Conservation (phyloP, 1,140 invertebrate genomes). For the Drosophila persimilis region DNA sequence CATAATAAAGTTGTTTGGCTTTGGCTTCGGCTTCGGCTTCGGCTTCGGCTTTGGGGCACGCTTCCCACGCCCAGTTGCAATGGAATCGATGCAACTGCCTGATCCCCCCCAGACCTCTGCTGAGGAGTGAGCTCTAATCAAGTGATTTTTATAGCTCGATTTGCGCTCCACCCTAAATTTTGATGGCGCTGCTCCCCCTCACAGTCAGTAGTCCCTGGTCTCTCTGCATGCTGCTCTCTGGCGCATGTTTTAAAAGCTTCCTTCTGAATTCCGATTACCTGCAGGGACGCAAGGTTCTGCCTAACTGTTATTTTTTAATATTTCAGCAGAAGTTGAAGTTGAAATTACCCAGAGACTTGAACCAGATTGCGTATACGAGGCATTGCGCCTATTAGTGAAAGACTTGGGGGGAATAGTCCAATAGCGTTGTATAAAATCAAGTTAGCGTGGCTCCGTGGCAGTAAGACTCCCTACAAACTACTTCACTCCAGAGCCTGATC, state of each 20-base stretch:
- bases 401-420: background rate
- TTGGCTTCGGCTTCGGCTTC: slow-evolving; percentile 22
- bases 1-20: slow-evolving; percentile 70
- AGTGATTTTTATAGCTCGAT: slow-evolving; percentile 55
- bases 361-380: slow-evolving; percentile 56
- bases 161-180: too few relatives aligned
- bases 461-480: slow-evolving; percentile 35
- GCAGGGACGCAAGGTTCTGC: slow-evolving; percentile 44
- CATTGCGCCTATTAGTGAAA: slow-evolving; percentile 6
- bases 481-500: slow-evolving; percentile 38
- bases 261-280: slow-evolving; percentile 6
- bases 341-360: slow-evolving; percentile 11
- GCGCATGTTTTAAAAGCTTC: too few relatives aligned
- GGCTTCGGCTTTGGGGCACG: background rate
- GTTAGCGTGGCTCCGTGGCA: too few relatives aligned
- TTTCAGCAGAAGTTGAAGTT: slow-evolving; percentile 14
- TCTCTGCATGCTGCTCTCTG: too few relatives aligned
- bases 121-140: slow-evolving; percentile 31
- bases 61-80: slow-evolving; percentile 60
- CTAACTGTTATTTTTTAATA: slow-evolving; percentile 42
- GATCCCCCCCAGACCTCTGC: background rate
- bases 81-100: background rate
- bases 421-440: slow-evolving; percentile 11
- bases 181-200: too few relatives aligned
- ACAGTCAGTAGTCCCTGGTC: too few relatives aligned